These are phyloP conservation scores for Psix sp. DNA, from an alignment of 1,140 invertebrate species.

Conservation along the genomic window DNA sequence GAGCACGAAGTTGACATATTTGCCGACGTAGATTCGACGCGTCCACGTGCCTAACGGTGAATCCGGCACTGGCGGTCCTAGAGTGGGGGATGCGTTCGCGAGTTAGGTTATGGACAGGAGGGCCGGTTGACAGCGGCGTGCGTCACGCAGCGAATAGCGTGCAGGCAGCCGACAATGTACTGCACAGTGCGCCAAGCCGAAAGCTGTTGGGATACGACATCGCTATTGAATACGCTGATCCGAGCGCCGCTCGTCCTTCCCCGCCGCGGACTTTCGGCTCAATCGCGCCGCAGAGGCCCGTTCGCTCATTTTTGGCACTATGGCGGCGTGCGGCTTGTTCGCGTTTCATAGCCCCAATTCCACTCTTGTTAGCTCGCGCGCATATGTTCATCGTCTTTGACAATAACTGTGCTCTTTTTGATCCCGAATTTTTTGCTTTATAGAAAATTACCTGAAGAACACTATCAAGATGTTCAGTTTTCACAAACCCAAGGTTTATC, in stretches of 20 bases:
- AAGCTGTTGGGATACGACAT: constrained; percentile 28
- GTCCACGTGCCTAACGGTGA: constrained; percentile 16
- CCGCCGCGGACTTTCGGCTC: neutral
- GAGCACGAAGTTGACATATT: neutral
- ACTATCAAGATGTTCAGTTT: constrained; percentile 90
- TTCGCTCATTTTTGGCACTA: constrained; percentile 16
- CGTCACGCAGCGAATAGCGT: constrained; percentile 56
- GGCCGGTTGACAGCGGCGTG: constrained; percentile 52
- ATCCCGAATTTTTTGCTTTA: no score
- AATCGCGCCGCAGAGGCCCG: neutral
- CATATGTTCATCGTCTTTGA: no score
- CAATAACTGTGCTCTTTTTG: neutral
- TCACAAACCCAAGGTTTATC: constrained; percentile 92
- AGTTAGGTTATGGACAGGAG: constrained; percentile 55
- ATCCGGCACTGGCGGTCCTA: constrained; percentile 18
- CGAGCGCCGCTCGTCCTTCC: constrained; percentile 4
- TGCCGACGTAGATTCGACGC: no score
- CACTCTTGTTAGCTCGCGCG: neutral
- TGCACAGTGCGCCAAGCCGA: constrained; percentile 15
- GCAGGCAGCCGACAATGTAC: constrained; percentile 19
- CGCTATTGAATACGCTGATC: constrained; percentile 24
- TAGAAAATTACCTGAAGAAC: no score
- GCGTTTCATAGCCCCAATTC: neutral
- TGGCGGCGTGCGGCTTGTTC: constrained; percentile 26
- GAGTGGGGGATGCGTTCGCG: neutral